Evolutionary conservation across 2,113 vertebrate species (phyloP).

Genomic region (Centropristis striata): DNA sequence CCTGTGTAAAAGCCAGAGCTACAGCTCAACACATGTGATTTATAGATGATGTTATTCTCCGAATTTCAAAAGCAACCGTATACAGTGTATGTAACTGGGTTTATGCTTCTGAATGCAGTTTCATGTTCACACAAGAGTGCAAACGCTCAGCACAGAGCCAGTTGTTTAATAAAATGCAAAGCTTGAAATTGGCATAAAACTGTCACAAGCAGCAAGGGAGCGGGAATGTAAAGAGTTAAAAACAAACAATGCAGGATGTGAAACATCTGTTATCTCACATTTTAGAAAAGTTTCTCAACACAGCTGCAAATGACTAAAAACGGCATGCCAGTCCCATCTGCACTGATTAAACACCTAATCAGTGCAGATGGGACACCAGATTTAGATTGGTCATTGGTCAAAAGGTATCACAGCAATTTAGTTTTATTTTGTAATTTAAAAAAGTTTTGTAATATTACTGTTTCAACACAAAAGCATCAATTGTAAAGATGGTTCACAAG

Average conservation of each 20-base stretch:
- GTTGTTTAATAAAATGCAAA: background rate
- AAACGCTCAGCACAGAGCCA: background rate
- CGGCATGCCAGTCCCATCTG: background rate
- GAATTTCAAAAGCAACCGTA: slow-evolving; percentile 15
- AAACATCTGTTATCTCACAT: background rate
- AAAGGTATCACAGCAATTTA: background rate
- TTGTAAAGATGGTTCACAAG: background rate
- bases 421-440: background rate
- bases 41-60: background rate
- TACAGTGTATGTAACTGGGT: background rate
- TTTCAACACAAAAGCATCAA: background rate
- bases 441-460: background rate
- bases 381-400: background rate
- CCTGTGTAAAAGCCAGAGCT: background rate
- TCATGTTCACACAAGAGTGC: background rate
- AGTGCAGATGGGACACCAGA: no score
- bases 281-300: background rate
- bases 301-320: background rate
- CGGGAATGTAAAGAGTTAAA: background rate
- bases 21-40: slow-evolving; percentile 13
- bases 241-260: background rate
- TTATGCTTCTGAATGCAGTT: background rate
- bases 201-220: background rate
- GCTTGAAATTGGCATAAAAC: background rate
- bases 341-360: background rate